Conservation (phyloP, 2,113 vertebrate genomes). For the Salvator merianae region DNA sequence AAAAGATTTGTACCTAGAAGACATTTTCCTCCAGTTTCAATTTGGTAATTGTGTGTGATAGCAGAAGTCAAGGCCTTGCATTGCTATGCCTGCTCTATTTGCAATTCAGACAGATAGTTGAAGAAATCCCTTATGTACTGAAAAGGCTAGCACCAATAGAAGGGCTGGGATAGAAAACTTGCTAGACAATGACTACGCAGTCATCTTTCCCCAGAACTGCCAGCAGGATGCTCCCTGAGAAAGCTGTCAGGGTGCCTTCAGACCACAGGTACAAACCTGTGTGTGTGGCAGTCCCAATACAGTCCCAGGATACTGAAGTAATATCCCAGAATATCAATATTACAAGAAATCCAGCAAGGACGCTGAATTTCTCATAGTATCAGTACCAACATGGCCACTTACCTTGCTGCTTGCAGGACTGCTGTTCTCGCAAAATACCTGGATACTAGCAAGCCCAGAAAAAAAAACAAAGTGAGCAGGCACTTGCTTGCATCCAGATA, state of each 20-base stretch:
- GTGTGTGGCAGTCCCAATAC: too few species aligned
- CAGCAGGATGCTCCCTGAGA: background rate
- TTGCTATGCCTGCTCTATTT: background rate
- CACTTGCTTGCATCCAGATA: too few species aligned
- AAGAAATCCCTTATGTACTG: background rate
- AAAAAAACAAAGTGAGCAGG: too few species aligned
- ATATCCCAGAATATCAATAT: too few species aligned
- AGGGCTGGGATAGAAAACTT: background rate
- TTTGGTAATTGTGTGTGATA: background rate
- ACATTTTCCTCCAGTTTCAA: background rate
- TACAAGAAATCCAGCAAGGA: too few species aligned
- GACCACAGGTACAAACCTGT: too few species aligned
- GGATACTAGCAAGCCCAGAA: too few species aligned
- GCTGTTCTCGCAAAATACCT: too few species aligned
- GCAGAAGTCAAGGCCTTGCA: background rate
- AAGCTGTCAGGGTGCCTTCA: background rate
- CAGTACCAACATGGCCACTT: too few species aligned
- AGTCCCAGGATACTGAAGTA: too few species aligned
- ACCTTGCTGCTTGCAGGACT: too few species aligned
- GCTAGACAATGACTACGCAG: background rate
- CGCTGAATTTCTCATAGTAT: too few species aligned
- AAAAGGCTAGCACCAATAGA: background rate
- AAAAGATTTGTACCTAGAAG: background rate
- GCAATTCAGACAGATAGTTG: background rate
- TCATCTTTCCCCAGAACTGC: background rate